Base-by-base conservation (phyloP, 1,140 invertebrate species). In the Lordiphosa mommai region DNA sequence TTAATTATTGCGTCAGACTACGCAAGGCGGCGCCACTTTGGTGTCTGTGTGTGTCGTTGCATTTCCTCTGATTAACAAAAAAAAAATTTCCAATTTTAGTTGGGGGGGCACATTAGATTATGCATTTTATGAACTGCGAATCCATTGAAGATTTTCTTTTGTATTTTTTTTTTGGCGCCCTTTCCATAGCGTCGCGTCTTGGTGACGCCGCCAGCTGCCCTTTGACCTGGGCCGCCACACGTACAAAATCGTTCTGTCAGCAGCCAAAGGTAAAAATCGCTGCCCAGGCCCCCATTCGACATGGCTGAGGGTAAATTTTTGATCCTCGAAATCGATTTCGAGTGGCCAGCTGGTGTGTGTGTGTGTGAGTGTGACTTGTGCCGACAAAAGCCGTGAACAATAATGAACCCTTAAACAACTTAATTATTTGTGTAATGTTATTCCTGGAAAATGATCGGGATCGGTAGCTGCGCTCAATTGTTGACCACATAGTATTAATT, bases 1-100 rank as follows among this genome's bases (percentile, higher is more conserved):
- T 84, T 84, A 72, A 84, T 84, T 84, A 84, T 84, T 84, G 77
- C 79, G 77, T 84, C 77, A 84, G 77, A 84, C 77, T 72, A 61
- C 56, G 57, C 37, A 53, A 70, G 69, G 53, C 67, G 69, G 72
- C 80, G 53, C 34, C 52, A 59, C 49, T 48, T 37, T 50, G 68
- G 63, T 61, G 71, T 72, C 60, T 51, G 48, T 51, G 56, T 71
- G 44, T 72, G 70, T 61, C 63, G 46, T 48, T 70, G 74, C 74
- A 70, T 73, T 80, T 80, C 70, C 69, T 69, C 46, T 60, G 33
- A 55, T 56, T 60, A 63, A 56, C 61, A 57, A 49, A 51, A 59
- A 59, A 52, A 44, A 30, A 29, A 58, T 47, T 65, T 52, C 27
- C 10, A 5, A 13, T 69, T 57, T 61, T 65, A 34, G 23, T 40